Conservation (phyloP, 92 coral and sea anemone species). For the Ricordea florida region DNA sequence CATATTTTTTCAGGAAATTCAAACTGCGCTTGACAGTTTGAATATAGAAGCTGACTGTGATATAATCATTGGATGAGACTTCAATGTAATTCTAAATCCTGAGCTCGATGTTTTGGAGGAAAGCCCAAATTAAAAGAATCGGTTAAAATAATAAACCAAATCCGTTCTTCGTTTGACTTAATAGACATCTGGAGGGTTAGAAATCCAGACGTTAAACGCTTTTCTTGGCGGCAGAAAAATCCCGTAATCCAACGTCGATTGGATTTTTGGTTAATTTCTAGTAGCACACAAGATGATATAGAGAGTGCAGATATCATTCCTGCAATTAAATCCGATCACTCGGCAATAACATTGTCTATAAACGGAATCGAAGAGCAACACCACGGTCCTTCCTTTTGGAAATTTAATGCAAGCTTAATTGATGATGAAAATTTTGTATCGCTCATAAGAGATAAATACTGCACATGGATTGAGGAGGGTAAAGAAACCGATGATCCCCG, state of each 20-base stretch:
- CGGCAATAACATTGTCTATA: slow-evolving; percentile 8
- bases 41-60: background rate
- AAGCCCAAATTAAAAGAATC: slow-evolving; percentile 27
- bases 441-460: background rate
- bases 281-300: slow-evolving; percentile 9
- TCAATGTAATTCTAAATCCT: slow-evolving; percentile 21
- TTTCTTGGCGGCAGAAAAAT: slow-evolving; percentile 22
- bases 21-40: background rate
- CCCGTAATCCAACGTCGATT: slow-evolving; percentile 13
- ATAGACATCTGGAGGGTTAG: slow-evolving; percentile 12
- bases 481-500: background rate
- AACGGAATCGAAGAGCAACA: slow-evolving; percentile 1
- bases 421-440: slow-evolving; percentile 13
- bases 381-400: slow-evolving; percentile 46
- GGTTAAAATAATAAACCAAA: background rate
- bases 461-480: slow-evolving; percentile 3
- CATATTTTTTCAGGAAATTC: slow-evolving; percentile 9
- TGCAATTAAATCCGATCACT: slow-evolving; percentile 21
- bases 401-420: slow-evolving; percentile 22
- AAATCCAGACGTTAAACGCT: slow-evolving; percentile 7
- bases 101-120: slow-evolving; percentile 42
- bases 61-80: slow-evolving; percentile 36
- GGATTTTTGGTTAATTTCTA: slow-evolving; percentile 16
- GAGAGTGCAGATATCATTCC: slow-evolving; percentile 12
- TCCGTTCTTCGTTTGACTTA: background rate